Conservation (phyloP, 2,888 invertebrate genomes). For the Drosophila rellima region DNA sequence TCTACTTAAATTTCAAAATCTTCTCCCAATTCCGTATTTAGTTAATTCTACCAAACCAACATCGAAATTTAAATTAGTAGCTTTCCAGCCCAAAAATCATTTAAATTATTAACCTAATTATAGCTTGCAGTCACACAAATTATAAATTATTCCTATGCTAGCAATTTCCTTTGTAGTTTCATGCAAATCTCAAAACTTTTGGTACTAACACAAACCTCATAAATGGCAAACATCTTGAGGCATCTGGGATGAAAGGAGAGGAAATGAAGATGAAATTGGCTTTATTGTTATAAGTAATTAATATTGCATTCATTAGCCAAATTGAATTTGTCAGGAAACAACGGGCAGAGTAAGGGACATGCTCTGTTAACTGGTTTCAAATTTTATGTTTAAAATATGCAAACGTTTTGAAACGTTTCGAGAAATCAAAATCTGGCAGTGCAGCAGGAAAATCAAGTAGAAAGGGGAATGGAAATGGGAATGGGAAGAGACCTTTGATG, state of each 20-base stretch:
- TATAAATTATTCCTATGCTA: conserved; percentile 3
- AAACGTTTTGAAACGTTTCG: conserved; percentile 17
- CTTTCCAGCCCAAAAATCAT: neutral
- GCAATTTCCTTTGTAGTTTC: conserved; percentile 32
- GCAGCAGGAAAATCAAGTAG: neutral
- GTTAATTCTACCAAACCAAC: too few relatives aligned
- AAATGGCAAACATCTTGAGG: conserved; percentile 31
- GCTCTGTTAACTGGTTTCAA: conserved; percentile 6
- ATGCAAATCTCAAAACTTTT: conserved; percentile 27
- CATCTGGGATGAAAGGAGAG: neutral
- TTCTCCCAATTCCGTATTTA: too few relatives aligned
- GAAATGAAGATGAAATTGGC: neutral
- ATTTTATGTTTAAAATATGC: conserved; percentile 48
- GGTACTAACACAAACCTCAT: conserved; percentile 6
- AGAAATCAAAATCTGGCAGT: conserved; percentile 33
- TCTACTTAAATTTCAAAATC: too few relatives aligned
- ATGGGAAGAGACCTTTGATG: conserved; percentile 24
- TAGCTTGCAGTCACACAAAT: conserved; percentile 20
- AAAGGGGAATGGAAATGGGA: neutral
- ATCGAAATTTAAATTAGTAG: neutral
- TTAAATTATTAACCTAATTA: conserved; percentile 39
- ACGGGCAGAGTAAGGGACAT: neutral
- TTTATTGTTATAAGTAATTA: conserved; percentile 53
- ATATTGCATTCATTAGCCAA: conserved; percentile 65
- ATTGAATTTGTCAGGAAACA: conserved; percentile 36